These are phyloP conservation scores for Cyclophora albipunctata DNA, from an alignment of 2,888 invertebrate species.

Conservation along the genomic window DNA sequence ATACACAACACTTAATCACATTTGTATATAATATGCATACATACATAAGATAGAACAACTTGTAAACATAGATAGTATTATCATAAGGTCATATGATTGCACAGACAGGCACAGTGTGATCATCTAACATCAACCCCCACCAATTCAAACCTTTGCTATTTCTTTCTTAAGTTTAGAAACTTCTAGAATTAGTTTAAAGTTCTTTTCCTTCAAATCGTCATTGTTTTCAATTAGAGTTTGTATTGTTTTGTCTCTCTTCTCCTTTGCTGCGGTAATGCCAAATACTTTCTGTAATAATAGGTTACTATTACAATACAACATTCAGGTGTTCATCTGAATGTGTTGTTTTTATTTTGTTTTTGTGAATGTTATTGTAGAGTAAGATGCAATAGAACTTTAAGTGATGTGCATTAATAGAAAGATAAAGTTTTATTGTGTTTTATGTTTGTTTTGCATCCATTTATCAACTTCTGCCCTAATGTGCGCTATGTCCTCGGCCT, in stretches of 20 bases:
- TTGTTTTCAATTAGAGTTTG: slow-evolving; percentile 41
- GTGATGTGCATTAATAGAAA: no score
- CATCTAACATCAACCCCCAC: neutral
- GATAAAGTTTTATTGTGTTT: no score
- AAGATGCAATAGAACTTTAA: no score
- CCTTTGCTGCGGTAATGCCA: slow-evolving; percentile 48
- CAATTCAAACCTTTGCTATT: slow-evolving; percentile 47
- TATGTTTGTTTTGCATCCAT: slow-evolving; percentile 20
- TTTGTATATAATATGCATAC: no score
- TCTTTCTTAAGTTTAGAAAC: slow-evolving; percentile 51
- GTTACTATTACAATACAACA: no score
- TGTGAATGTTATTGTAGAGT: no score
- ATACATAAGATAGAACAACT: no score
- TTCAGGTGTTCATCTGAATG: no score
- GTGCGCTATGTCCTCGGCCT: slow-evolving; percentile 82
- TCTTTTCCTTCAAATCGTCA: slow-evolving; percentile 41
- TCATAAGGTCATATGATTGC: neutral
- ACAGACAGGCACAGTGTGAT: neutral
- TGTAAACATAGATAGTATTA: neutral
- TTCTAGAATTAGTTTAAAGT: slow-evolving; percentile 42
- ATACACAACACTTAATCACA: no score
- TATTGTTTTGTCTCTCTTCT: slow-evolving; percentile 45
- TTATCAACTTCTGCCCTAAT: slow-evolving; percentile 57
- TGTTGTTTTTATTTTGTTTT: no score
- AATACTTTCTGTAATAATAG: slow-evolving; percentile 55